A percentile compares a stretch with the other conserved stretches of the same genome.
Evolutionary conservation across 1,140 invertebrate genomes (phyloP).

Genomic region (Cyphomyrmex costatus): DNA sequence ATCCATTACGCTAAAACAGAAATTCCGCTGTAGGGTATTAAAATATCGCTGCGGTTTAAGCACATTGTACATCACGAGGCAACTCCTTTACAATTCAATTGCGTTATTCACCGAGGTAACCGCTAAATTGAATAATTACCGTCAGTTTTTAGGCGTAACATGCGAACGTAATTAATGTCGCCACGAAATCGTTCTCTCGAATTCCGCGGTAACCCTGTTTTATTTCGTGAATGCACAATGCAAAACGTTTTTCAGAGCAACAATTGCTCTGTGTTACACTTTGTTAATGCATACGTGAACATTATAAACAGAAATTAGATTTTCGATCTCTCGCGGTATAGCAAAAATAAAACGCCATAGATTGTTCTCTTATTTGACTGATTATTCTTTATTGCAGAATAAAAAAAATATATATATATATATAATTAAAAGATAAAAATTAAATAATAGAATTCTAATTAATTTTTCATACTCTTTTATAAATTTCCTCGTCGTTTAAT

Average conservation of each 20-base stretch:
- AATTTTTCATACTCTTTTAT: background rate
- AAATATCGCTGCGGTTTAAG: slow-evolving; percentile 40
- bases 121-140: slow-evolving; percentile 57
- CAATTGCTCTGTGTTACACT: background rate
- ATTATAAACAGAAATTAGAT: background rate
- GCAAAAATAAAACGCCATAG: background rate
- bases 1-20: slow-evolving; percentile 52
- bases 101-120: slow-evolving; percentile 29
- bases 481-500: background rate
- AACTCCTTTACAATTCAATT: slow-evolving; percentile 61
- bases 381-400: background rate
- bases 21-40: slow-evolving; percentile 24
- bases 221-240: slow-evolving; percentile 27
- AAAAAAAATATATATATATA: background rate
- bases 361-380: background rate
- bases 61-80: slow-evolving; percentile 29
- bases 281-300: background rate
- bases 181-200: slow-evolving; percentile 12
- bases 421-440: background rate
- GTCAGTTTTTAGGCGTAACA: slow-evolving; percentile 51
- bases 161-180: slow-evolving; percentile 48
- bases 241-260: slow-evolving; percentile 14
- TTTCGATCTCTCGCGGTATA: background rate
- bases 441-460: slow-evolving; percentile 7
- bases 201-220: slow-evolving; percentile 5